A percentile compares a stretch with the other conserved stretches of the same genome.
These are phyloP conservation scores for Asobara japonica DNA, from an alignment of 1,140 invertebrate genomes.

Conservation along the genomic window DNA sequence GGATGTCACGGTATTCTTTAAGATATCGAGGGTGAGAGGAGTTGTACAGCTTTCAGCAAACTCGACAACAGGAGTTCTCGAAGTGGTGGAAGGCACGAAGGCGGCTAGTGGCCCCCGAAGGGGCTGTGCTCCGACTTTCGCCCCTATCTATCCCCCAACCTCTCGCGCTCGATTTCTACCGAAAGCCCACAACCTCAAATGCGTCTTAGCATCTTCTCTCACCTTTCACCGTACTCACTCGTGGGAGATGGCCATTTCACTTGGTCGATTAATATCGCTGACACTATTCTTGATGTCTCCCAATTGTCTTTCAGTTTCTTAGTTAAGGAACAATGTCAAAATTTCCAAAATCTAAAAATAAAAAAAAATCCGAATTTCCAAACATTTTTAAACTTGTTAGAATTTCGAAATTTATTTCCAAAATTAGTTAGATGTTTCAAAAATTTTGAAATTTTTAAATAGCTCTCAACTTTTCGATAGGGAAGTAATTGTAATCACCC, in stretches of 20 bases:
- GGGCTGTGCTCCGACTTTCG: slow-evolving; percentile 61
- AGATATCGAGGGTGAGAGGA: slow-evolving; percentile 39
- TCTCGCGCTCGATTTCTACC: slow-evolving; percentile 17
- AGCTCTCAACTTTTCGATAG: no score
- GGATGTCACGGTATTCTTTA: slow-evolving; percentile 15
- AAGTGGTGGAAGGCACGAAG: slow-evolving; percentile 55
- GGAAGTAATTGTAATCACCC: no score
- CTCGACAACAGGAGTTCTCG: slow-evolving; percentile 56
- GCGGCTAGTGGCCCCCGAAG: slow-evolving; percentile 60
- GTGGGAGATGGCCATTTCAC: not conserved
- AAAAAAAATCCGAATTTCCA: no score
- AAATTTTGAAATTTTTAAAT: no score
- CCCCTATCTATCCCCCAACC: slow-evolving; percentile 41
- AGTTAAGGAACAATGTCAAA: no score
- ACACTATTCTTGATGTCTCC: slow-evolving; percentile 38
- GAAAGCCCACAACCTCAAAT: slow-evolving; percentile 29
- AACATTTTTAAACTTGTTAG: no score
- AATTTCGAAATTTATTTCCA: no score
- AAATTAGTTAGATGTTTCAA: no score
- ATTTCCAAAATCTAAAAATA: no score
- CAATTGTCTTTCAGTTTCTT: slow-evolving; percentile 39
- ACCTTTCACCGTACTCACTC: not conserved
- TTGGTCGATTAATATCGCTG: slow-evolving; percentile 34
- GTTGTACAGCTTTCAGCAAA: slow-evolving; percentile 49
- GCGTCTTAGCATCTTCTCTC: slow-evolving; percentile 11